phyloP scores from a whole-genome alignment of 2,113 vertebrate genomes.

The Ptychochromis oligacanthus region DNA sequence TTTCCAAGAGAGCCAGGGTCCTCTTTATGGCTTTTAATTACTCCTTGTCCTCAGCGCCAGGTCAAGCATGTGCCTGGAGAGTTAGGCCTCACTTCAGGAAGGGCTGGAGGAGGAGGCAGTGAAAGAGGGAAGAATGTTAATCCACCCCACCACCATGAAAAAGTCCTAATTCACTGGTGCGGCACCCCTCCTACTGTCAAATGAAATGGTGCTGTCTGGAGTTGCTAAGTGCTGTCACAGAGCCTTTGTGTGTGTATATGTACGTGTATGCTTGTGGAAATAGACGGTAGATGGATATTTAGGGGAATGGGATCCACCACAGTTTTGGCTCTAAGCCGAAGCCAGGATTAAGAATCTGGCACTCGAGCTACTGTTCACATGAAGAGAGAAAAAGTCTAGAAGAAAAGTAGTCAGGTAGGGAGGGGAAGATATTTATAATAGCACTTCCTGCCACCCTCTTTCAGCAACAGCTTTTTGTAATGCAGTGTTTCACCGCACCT shows the following conservation, averaged over 20 bases:
- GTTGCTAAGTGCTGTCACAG: conserved; percentile 45
- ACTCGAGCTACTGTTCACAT: conserved; percentile 48
- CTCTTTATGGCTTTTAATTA: conserved; percentile 76
- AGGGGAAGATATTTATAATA: conserved; percentile 20
- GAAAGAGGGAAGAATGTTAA: conserved; percentile 79
- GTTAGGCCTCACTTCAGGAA: conserved; percentile 70
- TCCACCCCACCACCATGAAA: conserved; percentile 59
- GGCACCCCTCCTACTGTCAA: conserved; percentile 66
- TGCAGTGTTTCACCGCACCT: not conserved
- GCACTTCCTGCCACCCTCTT: not conserved
- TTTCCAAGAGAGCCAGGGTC: conserved; percentile 59
- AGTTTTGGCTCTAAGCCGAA: conserved; percentile 53
- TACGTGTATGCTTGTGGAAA: conserved; percentile 19
- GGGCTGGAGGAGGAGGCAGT: conserved; percentile 44
- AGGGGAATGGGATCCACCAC: conserved; percentile 62
- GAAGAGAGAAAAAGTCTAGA: conserved; percentile 23
- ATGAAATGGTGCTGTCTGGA: conserved; percentile 61
- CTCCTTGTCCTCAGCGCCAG: conserved; percentile 75
- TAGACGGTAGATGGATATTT: conserved; percentile 25
- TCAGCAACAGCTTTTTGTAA: not conserved
- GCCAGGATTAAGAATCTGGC: conserved; percentile 54
- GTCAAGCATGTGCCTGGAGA: conserved; percentile 78
- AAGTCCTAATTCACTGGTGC: conserved; percentile 59
- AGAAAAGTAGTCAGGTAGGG: not conserved
- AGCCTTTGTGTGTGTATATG: not conserved